Conservation (phyloP, 2,888 invertebrate species). For the Allacma fusca region DNA sequence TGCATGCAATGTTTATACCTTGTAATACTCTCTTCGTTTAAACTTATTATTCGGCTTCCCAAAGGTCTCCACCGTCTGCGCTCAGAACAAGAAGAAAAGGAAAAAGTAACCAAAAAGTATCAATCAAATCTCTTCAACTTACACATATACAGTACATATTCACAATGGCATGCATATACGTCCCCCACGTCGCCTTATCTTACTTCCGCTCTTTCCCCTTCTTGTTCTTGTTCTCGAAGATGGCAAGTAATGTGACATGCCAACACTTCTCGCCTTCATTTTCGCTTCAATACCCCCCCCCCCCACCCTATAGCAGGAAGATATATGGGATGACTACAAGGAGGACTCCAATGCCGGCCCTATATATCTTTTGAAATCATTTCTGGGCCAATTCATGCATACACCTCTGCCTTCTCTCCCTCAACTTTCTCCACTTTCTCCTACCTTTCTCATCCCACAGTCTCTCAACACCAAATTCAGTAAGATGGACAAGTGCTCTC, state of each 20-base stretch:
- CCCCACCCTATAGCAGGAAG: too few species aligned
- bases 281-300: slow-evolving; percentile 1
- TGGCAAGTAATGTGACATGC: slow-evolving; percentile 18
- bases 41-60: background rate
- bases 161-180: background rate
- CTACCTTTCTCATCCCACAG: too few species aligned
- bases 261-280: slow-evolving; percentile 25
- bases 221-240: background rate
- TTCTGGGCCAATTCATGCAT: slow-evolving; percentile 1
- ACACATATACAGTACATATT: background rate
- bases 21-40: background rate
- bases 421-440: background rate
- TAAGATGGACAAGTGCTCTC: too few species aligned
- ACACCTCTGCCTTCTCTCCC: background rate
- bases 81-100: background rate
- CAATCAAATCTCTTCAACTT: background rate
- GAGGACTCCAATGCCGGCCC: background rate
- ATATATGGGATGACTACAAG: too few species aligned
- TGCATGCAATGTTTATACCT: background rate
- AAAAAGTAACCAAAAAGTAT: background rate
- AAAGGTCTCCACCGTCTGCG: background rate
- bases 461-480: too few species aligned
- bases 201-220: slow-evolving; percentile 27
- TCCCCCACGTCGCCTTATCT: background rate
- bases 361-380: background rate